Conservation (phyloP, 2,797 vertebrate genomes). For the Ibycter americanus region DNA sequence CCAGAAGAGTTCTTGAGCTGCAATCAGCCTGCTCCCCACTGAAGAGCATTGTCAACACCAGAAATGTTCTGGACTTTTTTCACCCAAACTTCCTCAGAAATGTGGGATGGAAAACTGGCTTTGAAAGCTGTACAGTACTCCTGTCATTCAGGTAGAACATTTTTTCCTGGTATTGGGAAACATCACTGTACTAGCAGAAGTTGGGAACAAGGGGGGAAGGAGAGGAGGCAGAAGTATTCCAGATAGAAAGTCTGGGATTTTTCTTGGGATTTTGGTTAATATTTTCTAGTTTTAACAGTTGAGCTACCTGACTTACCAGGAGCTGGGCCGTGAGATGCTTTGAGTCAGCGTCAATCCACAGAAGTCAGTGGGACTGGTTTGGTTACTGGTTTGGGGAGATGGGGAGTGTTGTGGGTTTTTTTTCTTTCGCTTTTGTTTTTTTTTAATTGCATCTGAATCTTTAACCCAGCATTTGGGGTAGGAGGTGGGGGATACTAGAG, state of each 20-base stretch:
- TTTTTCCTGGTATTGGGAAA: not conserved
- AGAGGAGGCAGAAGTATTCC: not conserved
- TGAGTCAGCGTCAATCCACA: not conserved
- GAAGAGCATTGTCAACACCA: not conserved
- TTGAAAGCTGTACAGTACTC: not conserved
- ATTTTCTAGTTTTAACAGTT: not conserved
- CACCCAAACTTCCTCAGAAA: not conserved
- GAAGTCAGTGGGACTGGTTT: not conserved
- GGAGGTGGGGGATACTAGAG: fast-evolving
- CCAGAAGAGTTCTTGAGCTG: not conserved
- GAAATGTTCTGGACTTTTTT: not conserved
- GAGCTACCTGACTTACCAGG: not conserved
- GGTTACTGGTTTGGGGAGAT: not conserved
- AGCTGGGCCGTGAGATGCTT: fast-evolving
- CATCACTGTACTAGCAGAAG: not conserved
- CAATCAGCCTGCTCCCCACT: not conserved
- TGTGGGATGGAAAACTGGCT: not conserved
- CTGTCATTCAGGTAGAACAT: not conserved
- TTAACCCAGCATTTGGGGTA: not conserved
- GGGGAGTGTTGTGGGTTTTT: not conserved
- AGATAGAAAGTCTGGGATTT: not conserved
- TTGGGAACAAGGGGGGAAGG: not conserved
- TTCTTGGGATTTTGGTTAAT: not conserved
- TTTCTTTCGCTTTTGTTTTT: not conserved
- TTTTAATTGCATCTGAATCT: not conserved